phyloP scores from a whole-genome alignment of 2,888 invertebrate genomes.

The Drosophila barbarae region DNA sequence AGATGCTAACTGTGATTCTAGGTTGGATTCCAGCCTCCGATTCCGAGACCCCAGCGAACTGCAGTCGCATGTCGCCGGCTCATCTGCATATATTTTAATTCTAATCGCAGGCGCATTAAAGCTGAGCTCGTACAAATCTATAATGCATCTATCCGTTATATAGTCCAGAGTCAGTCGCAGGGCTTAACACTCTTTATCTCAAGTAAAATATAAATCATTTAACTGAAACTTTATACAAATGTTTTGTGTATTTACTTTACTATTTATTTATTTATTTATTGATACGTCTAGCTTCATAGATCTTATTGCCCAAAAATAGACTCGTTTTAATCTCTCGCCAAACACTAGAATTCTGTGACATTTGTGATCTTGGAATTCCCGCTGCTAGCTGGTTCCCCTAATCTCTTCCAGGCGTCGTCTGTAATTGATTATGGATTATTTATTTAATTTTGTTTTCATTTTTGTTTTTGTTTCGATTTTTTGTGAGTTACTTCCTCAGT shows the following conservation, averaged over 20 bases:
- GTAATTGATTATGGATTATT: slow-evolving; percentile 10
- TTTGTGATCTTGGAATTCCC: slow-evolving; percentile 17
- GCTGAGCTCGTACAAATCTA: neutral
- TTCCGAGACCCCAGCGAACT: slow-evolving; percentile 2
- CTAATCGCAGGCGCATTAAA: slow-evolving; percentile 4
- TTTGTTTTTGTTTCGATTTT: too few species aligned
- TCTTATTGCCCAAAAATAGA: neutral
- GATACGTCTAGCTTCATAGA: too few species aligned
- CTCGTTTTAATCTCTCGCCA: slow-evolving; percentile 7
- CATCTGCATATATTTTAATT: slow-evolving; percentile 34
- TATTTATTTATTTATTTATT: neutral
- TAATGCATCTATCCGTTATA: neutral
- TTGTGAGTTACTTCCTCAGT: neutral
- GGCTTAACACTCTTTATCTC: neutral
- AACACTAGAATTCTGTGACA: neutral
- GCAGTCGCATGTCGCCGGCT: slow-evolving; percentile 28
- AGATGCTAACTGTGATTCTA: neutral
- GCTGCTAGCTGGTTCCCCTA: neutral
- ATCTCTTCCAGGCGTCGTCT: neutral
- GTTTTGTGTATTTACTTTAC: neutral
- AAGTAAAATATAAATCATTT: too few species aligned
- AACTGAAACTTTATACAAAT: too few species aligned
- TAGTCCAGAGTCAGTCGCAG: neutral
- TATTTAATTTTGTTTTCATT: too few species aligned
- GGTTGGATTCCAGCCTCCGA: neutral